Evolutionary conservation across 2,797 vertebrate genomes (phyloP), one percentile per base, ranked within the genome.

Genomic region (Poliocrania exsul): DNA sequence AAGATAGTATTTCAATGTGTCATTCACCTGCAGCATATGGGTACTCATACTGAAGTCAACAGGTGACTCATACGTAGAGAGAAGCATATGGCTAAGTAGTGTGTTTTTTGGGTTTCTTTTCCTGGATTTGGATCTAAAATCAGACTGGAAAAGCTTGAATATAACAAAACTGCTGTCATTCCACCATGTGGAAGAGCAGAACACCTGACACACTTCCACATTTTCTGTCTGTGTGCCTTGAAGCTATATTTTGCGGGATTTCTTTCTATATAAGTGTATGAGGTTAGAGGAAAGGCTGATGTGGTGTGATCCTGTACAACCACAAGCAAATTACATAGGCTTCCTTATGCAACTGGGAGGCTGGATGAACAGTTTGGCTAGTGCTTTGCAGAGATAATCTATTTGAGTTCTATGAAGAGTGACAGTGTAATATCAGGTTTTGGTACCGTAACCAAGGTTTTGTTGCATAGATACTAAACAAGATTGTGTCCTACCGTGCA

Each of bases 61-160:
- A 94, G 74, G 94, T 86, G 95, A 84, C 66, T 93, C 77, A 91
- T 83, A 25, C n/a, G 78, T 86, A 21, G 70, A 62, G n/a, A 80
- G 53, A 92, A 92, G 38, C 78, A 80, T 94, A 90, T 87, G 78
- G 74, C 91, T 85, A 71, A 62, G 58, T 49, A 56, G 28, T 62
- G 31, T 11, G 4, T 37, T 79, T 74, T 80, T 11, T 16, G 31
- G 12, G 0, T 0, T 72, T 29, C 92, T 75, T 81, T 16, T 6
- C 7, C 21, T 67, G 64, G 18, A 79, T 82, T 88, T 65, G 21
- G 25, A 72, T 77, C 62, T 80, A 46, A 92, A 92, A 49, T 71
- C 54, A n/a, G 44, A 7, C 50, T 92, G 49, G n/a, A 58, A 86
- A 87, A 81, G 9, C 46, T 56, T 75, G 47, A 75, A 21, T 85